Evolutionary conservation across 2,888 invertebrate species (phyloP).

Genomic region (Pachycephus smyrnensis): DNA sequence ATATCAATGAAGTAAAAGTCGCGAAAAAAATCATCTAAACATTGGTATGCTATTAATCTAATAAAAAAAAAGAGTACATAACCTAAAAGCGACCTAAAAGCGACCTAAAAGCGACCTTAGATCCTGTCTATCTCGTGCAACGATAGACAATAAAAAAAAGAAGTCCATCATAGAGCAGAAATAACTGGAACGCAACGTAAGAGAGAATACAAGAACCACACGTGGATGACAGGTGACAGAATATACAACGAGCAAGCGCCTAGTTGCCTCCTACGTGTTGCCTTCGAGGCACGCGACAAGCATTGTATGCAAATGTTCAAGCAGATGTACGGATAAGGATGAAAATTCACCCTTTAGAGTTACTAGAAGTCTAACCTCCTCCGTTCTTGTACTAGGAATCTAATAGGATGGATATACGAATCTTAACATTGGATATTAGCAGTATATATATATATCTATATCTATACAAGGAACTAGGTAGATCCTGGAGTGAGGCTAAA

Average conservation of each 20-base stretch:
- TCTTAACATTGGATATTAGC: too few relatives aligned
- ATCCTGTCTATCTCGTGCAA: not conserved
- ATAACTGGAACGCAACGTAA: constrained; percentile 1
- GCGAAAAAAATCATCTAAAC: not conserved
- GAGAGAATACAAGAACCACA: constrained; percentile 28
- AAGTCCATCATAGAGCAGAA: not conserved
- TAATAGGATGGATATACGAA: not conserved
- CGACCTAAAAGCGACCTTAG: not conserved
- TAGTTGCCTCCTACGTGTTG: constrained; percentile 42
- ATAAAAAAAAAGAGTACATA: not conserved
- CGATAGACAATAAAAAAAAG: not conserved
- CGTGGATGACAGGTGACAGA: constrained; percentile 58
- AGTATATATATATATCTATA: too few relatives aligned
- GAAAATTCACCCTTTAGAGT: constrained; percentile 33
- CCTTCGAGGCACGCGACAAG: constrained; percentile 56
- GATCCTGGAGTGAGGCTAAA: not conserved
- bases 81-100: not conserved
- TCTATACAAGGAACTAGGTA: not conserved
- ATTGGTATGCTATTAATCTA: not conserved
- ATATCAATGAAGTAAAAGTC: too few relatives aligned
- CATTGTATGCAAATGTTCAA: constrained; percentile 59
- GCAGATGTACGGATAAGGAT: constrained; percentile 32
- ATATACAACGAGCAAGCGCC: constrained; percentile 40
- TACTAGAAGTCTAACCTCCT: not conserved
- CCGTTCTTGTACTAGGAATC: not conserved